Evolutionary conservation across 2,797 vertebrate species (phyloP).

Genomic region (Hypotaenidia okinawae): DNA sequence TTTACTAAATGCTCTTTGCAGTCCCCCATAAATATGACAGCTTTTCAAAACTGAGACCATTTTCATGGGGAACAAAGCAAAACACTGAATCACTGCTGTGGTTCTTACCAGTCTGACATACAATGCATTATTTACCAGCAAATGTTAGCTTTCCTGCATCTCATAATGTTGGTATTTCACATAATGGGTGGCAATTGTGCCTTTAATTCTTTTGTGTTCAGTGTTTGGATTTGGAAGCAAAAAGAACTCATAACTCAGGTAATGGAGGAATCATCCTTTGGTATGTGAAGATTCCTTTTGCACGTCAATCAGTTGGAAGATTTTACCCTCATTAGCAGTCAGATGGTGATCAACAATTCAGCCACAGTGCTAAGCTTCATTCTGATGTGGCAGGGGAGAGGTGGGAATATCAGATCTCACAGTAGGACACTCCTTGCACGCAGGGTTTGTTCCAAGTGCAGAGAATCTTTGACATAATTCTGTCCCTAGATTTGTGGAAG

Average conservation of each 20-base stretch:
- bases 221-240: neutral
- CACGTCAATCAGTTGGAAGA: neutral
- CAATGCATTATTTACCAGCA: slow-evolving; percentile 14
- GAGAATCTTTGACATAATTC: neutral
- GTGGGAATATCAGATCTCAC: neutral
- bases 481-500: neutral
- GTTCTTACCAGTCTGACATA: neutral
- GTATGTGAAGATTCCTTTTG: neutral
- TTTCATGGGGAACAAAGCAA: neutral
- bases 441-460: neutral
- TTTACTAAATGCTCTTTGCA: slow-evolving; percentile 38
- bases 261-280: neutral
- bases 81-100: neutral
- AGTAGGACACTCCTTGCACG: neutral
- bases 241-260: neutral
- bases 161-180: neutral
- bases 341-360: neutral
- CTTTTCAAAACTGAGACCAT: slow-evolving; percentile 7
- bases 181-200: neutral
- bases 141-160: neutral
- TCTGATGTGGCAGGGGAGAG: neutral
- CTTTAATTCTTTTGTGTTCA: neutral
- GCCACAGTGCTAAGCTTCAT: neutral
- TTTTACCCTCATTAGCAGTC: neutral
- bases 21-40: slow-evolving; percentile 13